Base-by-base conservation (phyloP, 2,888 invertebrate species). In the Rhingia campestris region DNA sequence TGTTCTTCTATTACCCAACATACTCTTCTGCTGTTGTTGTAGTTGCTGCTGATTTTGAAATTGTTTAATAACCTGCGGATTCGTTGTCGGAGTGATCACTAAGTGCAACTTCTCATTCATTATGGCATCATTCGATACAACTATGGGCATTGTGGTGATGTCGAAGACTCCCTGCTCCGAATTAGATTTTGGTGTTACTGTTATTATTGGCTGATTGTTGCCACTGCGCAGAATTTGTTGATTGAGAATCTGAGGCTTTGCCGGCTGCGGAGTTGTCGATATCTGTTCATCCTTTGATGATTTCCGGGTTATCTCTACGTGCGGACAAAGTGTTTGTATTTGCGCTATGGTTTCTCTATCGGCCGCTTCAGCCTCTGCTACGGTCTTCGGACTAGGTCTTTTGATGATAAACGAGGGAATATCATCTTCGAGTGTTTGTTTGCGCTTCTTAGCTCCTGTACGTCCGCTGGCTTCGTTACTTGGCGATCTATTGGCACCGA, bases 91-190 rank as follows among this genome's bases (percentile, higher is more conserved):
- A 5, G 92, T 91, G 86, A 92, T 90, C 0, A 94, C 93, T 39
- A 94, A 93, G 0, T 95, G 95, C 93, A 95, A 94, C 88, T 94
- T 94, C 87, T 95, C 86, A 33, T 82, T 73, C 14, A 90, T 47
- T 94, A 93, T 51, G 22, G 80, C 70, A 87, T 95, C 95, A 86
- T 95, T 95, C 39, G 94, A 94, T 49, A 95, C 89, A 4, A 95
- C 95, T 82, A 95, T 94, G 1, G 95, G 95, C 95, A 95, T 95
- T 1, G 95, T 95, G 89, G 95, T 94, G 41, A 95, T 95, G 89
- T 96, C 95, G 86, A 95, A 94, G 85, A 94, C 22, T 2, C 54
- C 35, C 2, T 76, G 76, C 30, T 81, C 81, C 0, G 37, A 1
- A 5, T 53, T 80, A 2, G 56, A 51, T 7, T 74, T 79, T 3